Evolutionary conservation across 2,888 invertebrate genomes (phyloP).

Genomic region (Drosophila acutilabella): DNA sequence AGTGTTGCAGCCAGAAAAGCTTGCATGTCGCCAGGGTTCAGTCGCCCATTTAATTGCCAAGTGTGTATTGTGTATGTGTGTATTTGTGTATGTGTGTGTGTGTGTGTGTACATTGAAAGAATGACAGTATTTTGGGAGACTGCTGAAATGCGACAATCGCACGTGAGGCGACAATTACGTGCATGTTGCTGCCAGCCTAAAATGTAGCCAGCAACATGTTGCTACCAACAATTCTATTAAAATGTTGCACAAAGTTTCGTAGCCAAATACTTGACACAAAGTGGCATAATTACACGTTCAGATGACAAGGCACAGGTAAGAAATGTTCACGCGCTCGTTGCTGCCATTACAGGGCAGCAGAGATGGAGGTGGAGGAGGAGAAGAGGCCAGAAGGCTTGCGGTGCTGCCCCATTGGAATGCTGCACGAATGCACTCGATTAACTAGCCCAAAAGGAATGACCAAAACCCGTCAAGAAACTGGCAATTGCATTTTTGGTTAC

Average conservation of each 20-base stretch:
- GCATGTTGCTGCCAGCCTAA: slow-evolving; percentile 28
- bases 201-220: slow-evolving; percentile 43
- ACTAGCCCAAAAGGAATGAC: slow-evolving; percentile 68
- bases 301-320: slow-evolving; percentile 67
- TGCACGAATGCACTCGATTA: slow-evolving; percentile 72
- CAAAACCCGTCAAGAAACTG: slow-evolving; percentile 64
- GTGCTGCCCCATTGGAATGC: slow-evolving; percentile 62
- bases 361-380: neutral
- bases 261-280: slow-evolving; percentile 65
- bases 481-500: slow-evolving; percentile 81
- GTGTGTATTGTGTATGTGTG: too few relatives aligned
- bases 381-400: neutral
- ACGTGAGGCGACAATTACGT: slow-evolving; percentile 74
- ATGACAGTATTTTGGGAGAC: slow-evolving; percentile 60
- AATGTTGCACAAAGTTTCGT: slow-evolving; percentile 21
- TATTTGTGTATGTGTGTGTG: slow-evolving; percentile 24
- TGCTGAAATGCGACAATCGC: slow-evolving; percentile 60
- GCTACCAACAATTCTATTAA: slow-evolving; percentile 7
- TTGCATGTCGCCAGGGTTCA: slow-evolving; percentile 78
- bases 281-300: slow-evolving; percentile 82
- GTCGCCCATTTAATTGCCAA: slow-evolving; percentile 74
- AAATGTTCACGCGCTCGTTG: slow-evolving; percentile 52
- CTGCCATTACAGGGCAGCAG: slow-evolving; percentile 9
- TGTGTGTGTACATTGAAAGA: slow-evolving; percentile 39
- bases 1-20: slow-evolving; percentile 28